A percentile compares a stretch with the other conserved stretches of the same genome.
These are phyloP conservation scores for Meiosimyza platycephala DNA, from an alignment of 2,888 invertebrate species.

Conservation along the genomic window DNA sequence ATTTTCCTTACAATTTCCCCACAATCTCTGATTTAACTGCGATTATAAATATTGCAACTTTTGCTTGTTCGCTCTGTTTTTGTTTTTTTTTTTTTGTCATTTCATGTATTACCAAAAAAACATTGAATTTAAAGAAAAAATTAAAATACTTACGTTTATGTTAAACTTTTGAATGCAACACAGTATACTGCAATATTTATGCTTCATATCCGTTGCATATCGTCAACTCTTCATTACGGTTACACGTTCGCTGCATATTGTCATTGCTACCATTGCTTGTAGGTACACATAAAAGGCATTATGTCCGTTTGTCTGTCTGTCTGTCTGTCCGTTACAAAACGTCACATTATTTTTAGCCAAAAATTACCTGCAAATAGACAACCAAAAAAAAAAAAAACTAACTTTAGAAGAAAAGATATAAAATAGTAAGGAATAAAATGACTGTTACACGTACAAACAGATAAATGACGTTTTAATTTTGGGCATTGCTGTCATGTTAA, in stretches of 20 bases:
- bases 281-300: not conserved
- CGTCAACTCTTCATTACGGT: conserved; percentile 44
- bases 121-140: no score
- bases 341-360: conserved; percentile 40
- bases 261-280: conserved; percentile 27
- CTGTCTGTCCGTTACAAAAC: conserved; percentile 32
- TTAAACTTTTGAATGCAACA: conserved; percentile 40
- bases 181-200: conserved; percentile 34
- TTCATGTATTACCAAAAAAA: no score
- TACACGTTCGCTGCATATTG: conserved; percentile 30
- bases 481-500: conserved; percentile 8
- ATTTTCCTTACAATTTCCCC: no score
- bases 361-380: conserved; percentile 35
- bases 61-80: no score
- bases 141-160: no score
- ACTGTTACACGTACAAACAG: not conserved
- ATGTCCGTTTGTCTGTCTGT: conserved; percentile 20
- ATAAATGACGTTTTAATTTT: conserved; percentile 30
- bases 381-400: conserved; percentile 24
- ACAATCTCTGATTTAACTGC: no score
- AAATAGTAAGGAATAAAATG: not conserved
- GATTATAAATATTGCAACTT: no score
- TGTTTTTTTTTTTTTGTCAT: no score
- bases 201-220: conserved; percentile 17
- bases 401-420: conserved; percentile 29